Evolutionary conservation across 2,888 invertebrate species (phyloP), one percentile per base, ranked within the genome.

Genomic region (Trachelus troglodyta): DNA sequence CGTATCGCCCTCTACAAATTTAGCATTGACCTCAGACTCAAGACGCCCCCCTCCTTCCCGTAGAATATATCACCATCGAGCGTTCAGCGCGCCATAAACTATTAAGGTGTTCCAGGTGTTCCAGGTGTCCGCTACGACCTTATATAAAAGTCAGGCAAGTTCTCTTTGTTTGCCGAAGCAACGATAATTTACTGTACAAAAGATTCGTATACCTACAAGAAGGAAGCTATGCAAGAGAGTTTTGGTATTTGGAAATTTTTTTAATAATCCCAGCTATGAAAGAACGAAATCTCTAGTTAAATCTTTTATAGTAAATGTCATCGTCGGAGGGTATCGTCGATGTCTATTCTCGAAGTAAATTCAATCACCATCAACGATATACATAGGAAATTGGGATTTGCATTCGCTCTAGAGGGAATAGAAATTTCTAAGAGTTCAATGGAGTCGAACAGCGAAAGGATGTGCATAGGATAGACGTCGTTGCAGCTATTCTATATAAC

Each of bases 101-200:
- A 86, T 85, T 87, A 85, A 86, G 82, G 80, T 82, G 81, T 82
- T 86, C 84, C 87, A 86, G 82, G 80, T 82, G 81, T 82, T 86
- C 84, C 87, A 87, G 86, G 86, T 87, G 87, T 84, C 84, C 81
- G 75, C 83, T 79, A 86, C 83, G 86, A 83, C 83, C 82, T 81
- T 81, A 80, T 80, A 83, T 81, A 69, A 56, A 77, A 77, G 79
- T 82, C 80, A 79, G 80, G 79, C 75, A 85, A 85, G 78, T 84
- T 85, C 80, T 81, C 79, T 79, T 80, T 80, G 23, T 56, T 77
- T 34, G 69, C n/a, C 40, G n/a, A 23, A 23, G 23, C 23, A 56
- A 56, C 56, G 56, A 23, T 23, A 56, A 56, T 23, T 6, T 56
- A 56, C 23, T 23, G 2, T 56, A 56, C 9, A 23, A 56, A 23